phyloP scores from a whole-genome alignment of 2,888 invertebrate genomes.

The Chromoteleia sp. region DNA sequence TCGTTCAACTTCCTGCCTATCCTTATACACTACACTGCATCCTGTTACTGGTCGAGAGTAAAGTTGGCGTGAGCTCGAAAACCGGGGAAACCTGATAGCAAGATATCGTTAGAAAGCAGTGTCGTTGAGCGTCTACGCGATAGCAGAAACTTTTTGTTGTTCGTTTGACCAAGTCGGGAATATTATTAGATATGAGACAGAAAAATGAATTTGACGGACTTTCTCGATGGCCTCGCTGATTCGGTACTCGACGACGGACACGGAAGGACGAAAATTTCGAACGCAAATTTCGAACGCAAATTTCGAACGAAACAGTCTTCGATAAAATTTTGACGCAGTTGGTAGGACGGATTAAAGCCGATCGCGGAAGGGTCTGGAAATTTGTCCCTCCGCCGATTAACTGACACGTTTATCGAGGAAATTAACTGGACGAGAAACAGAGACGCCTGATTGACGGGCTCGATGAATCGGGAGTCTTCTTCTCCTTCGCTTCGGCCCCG shows the following conservation, averaged over 20 bases:
- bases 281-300: no score
- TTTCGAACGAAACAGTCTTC: no score
- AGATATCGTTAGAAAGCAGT: constrained; percentile 70
- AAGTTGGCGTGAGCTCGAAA: constrained; percentile 65
- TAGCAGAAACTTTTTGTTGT: constrained; percentile 51
- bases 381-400: constrained; percentile 3
- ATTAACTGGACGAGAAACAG: not conserved
- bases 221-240: constrained; percentile 12
- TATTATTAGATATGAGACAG: constrained; percentile 40
- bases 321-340: not conserved
- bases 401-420: constrained; percentile 21
- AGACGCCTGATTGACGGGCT: not conserved
- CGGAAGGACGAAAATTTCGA: no score
- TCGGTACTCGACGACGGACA: no score
- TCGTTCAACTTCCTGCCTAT: constrained; percentile 73
- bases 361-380: no score
- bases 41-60: constrained; percentile 70
- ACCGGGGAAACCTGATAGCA: constrained; percentile 68
- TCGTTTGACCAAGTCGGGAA: constrained; percentile 38
- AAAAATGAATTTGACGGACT: constrained; percentile 38
- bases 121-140: constrained; percentile 59
- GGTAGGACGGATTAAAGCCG: not conserved
- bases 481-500: not conserved
- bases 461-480: constrained; percentile 5
- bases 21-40: constrained; percentile 70